Evolutionary conservation across 2,888 invertebrate species (phyloP), one percentile per base, ranked within the genome.

Genomic region (Xestia xanthographa): DNA sequence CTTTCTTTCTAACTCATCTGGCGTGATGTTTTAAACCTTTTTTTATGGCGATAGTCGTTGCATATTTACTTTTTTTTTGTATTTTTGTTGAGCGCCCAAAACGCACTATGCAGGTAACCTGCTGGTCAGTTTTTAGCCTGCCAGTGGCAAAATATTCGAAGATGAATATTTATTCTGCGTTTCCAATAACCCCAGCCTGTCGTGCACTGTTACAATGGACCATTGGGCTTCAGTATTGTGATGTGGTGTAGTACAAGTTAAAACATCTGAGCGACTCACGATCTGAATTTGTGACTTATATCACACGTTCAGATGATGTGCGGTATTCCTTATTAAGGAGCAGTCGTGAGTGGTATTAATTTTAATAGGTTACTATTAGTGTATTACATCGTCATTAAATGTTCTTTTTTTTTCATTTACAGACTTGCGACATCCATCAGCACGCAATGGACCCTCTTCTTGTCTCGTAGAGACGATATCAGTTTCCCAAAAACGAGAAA

Each of bases 91-190:
- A 65, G 12, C 5, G 1, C 0, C 9, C 5, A 1, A 41, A 56
- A 22, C 4, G 17, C 41, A 14, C 29, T 58, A 22, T n/a, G 1
- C 63, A 63, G 14, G 41, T 41, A 34, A 26, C 71, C 43, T 63
- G 29, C 34, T 41, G 26, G 41, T 58, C 73, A 81, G 9, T 71
- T 82, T 70, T 70, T 41, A 70, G 12, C 22, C n/a, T 41, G 29
- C 34, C 12, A 58, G 26, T 75, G 82, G 66, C 5, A 75, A 84
- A 80, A 75, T 72, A 53, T 72, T 89, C 86, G 85, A 90, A 93
- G 89, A 92, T 92, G 90, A 91, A 91, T 92, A 93, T 93, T 92
- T 93, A 92, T 92, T 86, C 81, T 85, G 87, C 87, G 89, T 86
- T 90, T 89, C 88, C 90, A 92, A 93, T 92, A 92, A 92, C 89